A percentile compares a stretch with the other conserved stretches of the same genome.
These are phyloP conservation scores for Drosophila falleni DNA, from an alignment of 2,888 invertebrate species.

Conservation along the genomic window DNA sequence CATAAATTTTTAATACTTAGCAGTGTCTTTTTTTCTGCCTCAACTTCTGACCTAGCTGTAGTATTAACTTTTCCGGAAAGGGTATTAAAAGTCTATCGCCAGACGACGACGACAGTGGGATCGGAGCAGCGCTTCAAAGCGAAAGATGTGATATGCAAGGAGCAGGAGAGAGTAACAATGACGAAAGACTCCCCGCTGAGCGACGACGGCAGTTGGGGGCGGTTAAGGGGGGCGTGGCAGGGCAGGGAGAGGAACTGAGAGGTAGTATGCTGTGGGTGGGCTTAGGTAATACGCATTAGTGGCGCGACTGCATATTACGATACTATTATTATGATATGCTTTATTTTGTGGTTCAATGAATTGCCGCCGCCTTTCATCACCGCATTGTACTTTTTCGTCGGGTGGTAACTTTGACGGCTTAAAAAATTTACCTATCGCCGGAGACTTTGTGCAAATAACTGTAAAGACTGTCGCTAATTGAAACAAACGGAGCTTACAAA, in stretches of 20 bases:
- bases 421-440: slow-evolving; percentile 68
- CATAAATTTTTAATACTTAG: no score
- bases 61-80: slow-evolving; percentile 5
- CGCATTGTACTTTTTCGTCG: slow-evolving; percentile 26
- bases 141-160: slow-evolving; percentile 42
- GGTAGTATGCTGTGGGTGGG: slow-evolving; percentile 65
- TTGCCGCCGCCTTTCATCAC: slow-evolving; percentile 60
- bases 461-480: slow-evolving; percentile 76
- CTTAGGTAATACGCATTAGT: slow-evolving; percentile 83
- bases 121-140: slow-evolving; percentile 63
- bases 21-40: no score
- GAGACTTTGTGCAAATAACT: slow-evolving; percentile 71
- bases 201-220: slow-evolving; percentile 1
- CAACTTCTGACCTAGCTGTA: no score
- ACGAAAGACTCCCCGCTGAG: slow-evolving; percentile 64
- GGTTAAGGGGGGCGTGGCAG: neutral
- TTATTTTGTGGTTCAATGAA: slow-evolving; percentile 84
- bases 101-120: slow-evolving; percentile 44
- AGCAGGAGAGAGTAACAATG: slow-evolving; percentile 46
- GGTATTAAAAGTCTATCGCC: slow-evolving; percentile 38
- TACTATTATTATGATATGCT: slow-evolving; percentile 84
- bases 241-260: slow-evolving; percentile 6
- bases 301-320: slow-evolving; percentile 82
- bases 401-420: slow-evolving; percentile 78
- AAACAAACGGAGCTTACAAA: slow-evolving; percentile 66